These are phyloP conservation scores for Tragopan temminckii DNA, from an alignment of 2,797 vertebrate genomes.

Conservation along the genomic window DNA sequence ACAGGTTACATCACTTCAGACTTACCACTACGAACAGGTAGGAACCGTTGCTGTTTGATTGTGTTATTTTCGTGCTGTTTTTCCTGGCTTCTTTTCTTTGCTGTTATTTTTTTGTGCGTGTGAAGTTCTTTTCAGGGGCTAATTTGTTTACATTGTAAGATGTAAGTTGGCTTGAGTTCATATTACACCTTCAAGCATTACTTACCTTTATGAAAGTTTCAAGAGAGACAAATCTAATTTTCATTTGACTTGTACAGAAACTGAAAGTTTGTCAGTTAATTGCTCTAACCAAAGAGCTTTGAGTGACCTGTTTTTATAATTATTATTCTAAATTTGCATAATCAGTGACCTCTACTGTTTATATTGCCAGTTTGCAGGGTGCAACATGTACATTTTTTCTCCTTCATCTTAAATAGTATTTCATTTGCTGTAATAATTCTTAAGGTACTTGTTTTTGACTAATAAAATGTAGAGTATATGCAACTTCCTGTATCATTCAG, in stretches of 20 bases:
- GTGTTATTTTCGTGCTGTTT: not conserved
- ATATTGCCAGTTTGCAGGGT: not conserved
- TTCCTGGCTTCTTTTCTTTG: not conserved
- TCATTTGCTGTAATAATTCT: not conserved
- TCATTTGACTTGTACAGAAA: constrained; percentile 9
- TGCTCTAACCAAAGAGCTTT: not conserved
- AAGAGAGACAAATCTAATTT: not conserved
- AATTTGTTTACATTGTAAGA: not conserved
- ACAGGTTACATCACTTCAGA: constrained; percentile 79
- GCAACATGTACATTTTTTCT: not conserved
- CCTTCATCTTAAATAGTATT: not conserved
- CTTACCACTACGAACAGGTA: constrained; percentile 79
- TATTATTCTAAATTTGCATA: not conserved
- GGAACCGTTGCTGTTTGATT: not conserved
- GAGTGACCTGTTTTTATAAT: not conserved
- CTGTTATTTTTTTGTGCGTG: not conserved
- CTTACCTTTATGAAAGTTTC: not conserved
- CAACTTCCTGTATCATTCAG: constrained; percentile 61
- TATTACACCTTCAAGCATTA: not conserved
- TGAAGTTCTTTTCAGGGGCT: not conserved
- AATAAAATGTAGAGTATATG: constrained; percentile 22
- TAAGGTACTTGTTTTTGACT: constrained; percentile 25
- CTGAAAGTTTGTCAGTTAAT: not conserved
- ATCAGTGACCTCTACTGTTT: not conserved
- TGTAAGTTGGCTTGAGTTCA: not conserved